Evolutionary conservation across 35 echinoderm and acorn worm species (phyloP), one percentile per base, ranked within the genome.

Genomic region (Eucidaris tribuloides): DNA sequence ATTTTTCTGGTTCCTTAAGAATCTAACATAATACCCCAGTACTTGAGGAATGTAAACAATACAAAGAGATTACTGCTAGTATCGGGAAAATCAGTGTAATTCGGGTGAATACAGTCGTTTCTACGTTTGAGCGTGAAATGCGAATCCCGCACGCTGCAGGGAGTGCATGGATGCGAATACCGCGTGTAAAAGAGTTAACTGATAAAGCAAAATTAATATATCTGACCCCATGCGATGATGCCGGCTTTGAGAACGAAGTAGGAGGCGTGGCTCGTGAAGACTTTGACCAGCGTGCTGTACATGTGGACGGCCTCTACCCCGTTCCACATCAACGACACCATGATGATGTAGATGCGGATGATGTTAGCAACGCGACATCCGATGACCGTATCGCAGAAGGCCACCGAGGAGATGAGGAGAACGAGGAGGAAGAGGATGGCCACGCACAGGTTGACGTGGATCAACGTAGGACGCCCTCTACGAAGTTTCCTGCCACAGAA

Each of bases 311-410:
- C 95, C 58, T 98, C 95, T 14, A 98, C 90, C 0, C 95, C 95
- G 49, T 98, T 98, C 95, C 95, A 98, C 95, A 98, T 98, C 46
- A 98, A 49, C 24, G 95, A 93, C 2, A 98, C 95, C 17, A 98
- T 42, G 41, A 98, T 98, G 76, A 93, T 83, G 30, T 98, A 98
- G 19, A 93, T 68, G 1, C 95, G 74, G 7, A 98, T 66, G 46
- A 89, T 90, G 58, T 98, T 98, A 28, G 95, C 95, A 4, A 86
- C 43, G 0, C 95, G 85, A 50, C 95, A 98, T 22, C 95, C 95
- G 17, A 66, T 83, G 20, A 43, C 40, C 3, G 82, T 91, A 42
- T 84, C 66, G 22, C 82, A 89, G 46, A 90, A 89, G 45, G 83
- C 36, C 34, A 89, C 79, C 2, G 86, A 83, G 1, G 91, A 54